Conservation (phyloP, 2,113 vertebrate genomes). For the Taurulus bubalis region DNA sequence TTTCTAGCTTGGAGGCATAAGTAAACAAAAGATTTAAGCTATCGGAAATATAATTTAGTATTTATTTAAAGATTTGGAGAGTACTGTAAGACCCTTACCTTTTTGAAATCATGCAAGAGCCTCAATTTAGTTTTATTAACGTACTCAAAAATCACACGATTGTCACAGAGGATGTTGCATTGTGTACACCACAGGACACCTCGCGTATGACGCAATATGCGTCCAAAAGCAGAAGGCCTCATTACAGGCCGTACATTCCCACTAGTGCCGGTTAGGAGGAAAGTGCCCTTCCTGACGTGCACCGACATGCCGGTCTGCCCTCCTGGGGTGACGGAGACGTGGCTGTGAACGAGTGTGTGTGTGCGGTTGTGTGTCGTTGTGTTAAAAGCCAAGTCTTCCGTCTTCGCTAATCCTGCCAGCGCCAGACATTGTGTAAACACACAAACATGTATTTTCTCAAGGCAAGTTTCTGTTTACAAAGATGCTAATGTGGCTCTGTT, state of each 20-base stretch:
- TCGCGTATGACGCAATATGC: not conserved
- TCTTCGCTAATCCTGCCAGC: not conserved
- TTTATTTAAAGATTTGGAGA: not conserved
- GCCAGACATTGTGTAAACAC: not conserved
- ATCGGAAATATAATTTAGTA: not conserved
- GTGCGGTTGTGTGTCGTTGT: not conserved
- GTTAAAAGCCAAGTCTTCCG: not conserved
- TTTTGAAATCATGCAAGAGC: not conserved
- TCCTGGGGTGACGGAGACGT: not conserved
- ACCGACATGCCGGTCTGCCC: not conserved
- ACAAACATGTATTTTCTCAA: not conserved
- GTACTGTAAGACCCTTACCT: not conserved
- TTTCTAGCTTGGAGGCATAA: not conserved
- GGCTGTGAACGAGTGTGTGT: not conserved
- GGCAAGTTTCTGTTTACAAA: not conserved
- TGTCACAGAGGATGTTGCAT: not conserved
- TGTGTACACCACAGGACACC: too few species aligned
- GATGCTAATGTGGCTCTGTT: not conserved
- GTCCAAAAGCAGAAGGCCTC: not conserved
- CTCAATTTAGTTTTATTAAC: not conserved
- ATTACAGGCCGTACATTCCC: conserved; percentile 16
- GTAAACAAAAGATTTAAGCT: not conserved
- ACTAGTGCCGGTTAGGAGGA: not conserved
- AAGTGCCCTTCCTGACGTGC: conserved; percentile 3
- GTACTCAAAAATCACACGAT: not conserved